These are phyloP conservation scores for Morone chrysops DNA, from an alignment of 2,113 vertebrate genomes.

Conservation along the genomic window DNA sequence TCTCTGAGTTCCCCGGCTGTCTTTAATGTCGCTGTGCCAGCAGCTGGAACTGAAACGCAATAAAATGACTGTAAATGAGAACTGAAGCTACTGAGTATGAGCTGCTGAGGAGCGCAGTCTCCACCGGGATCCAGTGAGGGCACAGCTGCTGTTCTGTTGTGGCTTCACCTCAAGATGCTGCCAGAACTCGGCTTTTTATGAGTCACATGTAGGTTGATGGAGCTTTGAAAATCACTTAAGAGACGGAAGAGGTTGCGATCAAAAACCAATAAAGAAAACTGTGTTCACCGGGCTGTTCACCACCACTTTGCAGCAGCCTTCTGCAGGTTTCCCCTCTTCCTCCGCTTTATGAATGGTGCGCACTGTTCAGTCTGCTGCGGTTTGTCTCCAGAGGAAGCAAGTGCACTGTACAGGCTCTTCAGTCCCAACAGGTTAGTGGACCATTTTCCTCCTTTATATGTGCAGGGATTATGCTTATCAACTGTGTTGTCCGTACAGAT, in stretches of 20 bases:
- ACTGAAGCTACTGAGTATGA: too few relatives aligned
- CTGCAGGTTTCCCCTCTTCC: background rate
- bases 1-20: background rate
- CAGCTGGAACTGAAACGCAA: background rate
- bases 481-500: background rate
- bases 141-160: background rate
- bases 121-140: background rate
- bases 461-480: background rate
- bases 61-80: background rate
- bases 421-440: constrained; percentile 40
- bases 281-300: background rate
- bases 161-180: background rate
- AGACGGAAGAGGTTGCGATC: background rate
- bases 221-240: background rate
- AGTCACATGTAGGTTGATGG: background rate
- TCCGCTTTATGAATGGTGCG: background rate
- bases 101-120: background rate
- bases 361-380: constrained; percentile 4
- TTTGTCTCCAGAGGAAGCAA: constrained; percentile 27
- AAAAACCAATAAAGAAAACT: background rate
- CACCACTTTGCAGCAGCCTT: background rate
- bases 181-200: background rate
- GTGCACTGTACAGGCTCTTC: constrained; percentile 1
- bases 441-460: background rate
- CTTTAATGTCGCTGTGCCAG: background rate